Evolutionary conservation across 2,888 invertebrate genomes (phyloP).

Genomic region (Gortyna flavago): DNA sequence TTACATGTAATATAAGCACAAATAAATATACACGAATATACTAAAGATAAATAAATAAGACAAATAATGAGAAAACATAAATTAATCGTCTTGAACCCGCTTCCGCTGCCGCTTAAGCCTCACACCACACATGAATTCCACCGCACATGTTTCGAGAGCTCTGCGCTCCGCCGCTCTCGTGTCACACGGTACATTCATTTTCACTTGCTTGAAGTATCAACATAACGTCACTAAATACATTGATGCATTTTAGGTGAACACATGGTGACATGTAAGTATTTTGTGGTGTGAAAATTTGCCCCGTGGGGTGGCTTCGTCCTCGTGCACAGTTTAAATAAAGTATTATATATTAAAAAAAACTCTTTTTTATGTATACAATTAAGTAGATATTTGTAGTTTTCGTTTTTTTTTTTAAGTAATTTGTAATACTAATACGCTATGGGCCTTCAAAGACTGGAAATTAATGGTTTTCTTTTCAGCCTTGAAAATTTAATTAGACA

Average conservation of each 20-base stretch:
- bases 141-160: constrained; percentile 15
- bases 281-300: no score
- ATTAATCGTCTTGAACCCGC: neutral
- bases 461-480: no score
- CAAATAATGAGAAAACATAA: neutral
- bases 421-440: neutral
- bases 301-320: neutral
- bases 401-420: neutral
- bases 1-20: no score
- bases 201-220: constrained; percentile 21
- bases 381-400: neutral
- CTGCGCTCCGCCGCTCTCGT: constrained; percentile 17
- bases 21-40: no score
- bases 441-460: neutral
- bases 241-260: constrained; percentile 5
- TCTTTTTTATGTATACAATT: no score
- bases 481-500: neutral
- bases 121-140: neutral
- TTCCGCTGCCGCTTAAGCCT: constrained; percentile 1
- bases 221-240: neutral
- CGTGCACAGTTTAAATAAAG: neutral
- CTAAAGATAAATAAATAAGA: no score
- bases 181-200: constrained; percentile 45
- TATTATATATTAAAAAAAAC: no score
- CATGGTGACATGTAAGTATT: neutral